Base-by-base conservation (phyloP, 92 coral and sea anemone species). In the Anthopleura xanthogrammica region DNA sequence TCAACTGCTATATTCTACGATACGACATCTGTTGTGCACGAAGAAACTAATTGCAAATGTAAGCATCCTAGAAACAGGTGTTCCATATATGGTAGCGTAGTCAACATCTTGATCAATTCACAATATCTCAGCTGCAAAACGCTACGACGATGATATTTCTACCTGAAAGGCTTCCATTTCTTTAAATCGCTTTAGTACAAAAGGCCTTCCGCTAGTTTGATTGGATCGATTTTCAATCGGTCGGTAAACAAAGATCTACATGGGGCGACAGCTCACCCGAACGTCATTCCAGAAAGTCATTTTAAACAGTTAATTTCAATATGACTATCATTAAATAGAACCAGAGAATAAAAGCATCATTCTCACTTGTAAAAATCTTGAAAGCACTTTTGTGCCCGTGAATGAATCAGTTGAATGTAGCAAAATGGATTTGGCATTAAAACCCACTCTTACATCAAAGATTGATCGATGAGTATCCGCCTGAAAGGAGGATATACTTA, bases 11-110 rank as follows among this genome's bases (percentile, higher is more conserved):
- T 23, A 23, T 29, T 68, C 42, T 68, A 68, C 13, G 13, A 12
- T 23, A 68, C 42, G 36, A 36, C 74, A 68, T 68, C 74, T 68
- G 74, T 29, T 57, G 55, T 42, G 48, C 12, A 16, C 19, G 79
- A 76, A 76, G 19, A 43, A 43, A 76, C 79, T 43, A 43, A 52
- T 43, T 43, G 79, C 43, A 12, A 76, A 43, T 76, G 60, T 42
- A 76, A 43, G 60, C 79, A 76, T 43, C 54, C 64, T 64, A 39
- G 41, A 46, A 68, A 79, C 88, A 85, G 88, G 88, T 85, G 88
- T 29, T 12, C 83, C 83, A 70, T 66, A 85, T 85, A 85, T 78
- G 88, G 88, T 42, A 85, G 79, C 60, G 12, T n/a, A 1, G 24
- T 83, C 50, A 75, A 56, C 81, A 54, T 78, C 29, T 78, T 52